These are phyloP conservation scores for Eufriesea mexicana DNA, from an alignment of 1,140 invertebrate genomes.

Conservation along the genomic window DNA sequence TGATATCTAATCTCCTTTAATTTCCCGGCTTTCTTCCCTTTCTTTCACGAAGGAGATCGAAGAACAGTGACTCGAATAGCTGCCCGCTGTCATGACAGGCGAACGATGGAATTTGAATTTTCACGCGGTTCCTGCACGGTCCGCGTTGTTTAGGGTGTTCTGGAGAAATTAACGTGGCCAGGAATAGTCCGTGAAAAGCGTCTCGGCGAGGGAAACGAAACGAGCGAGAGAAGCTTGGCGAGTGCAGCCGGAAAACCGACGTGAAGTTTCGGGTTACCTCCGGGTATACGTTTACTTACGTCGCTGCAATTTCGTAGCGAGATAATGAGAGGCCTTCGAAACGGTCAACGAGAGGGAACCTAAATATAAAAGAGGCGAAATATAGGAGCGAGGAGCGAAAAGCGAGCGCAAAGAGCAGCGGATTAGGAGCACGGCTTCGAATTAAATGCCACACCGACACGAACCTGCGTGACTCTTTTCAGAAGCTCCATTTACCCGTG, in stretches of 20 bases:
- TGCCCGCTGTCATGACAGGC: background rate
- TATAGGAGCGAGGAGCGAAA: background rate
- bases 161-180: background rate
- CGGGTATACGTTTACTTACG: slow-evolving; percentile 9
- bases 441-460: background rate
- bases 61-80: too few species aligned
- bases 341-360: background rate
- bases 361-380: background rate
- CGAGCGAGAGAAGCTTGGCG: background rate
- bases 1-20: background rate
- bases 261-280: background rate
- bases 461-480: too few species aligned
- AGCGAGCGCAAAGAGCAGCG: background rate
- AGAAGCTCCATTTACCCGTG: background rate
- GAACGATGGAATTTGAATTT: background rate
- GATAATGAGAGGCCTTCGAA: background rate
- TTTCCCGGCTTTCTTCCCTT: too few species aligned
- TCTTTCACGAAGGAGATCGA: too few species aligned
- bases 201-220: background rate
- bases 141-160: background rate
- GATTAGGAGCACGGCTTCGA: background rate
- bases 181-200: background rate
- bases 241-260: background rate
- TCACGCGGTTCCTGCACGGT: background rate
- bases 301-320: background rate